A percentile compares a stretch with the other conserved stretches of the same genome.
Evolutionary conservation across 2,797 vertebrate genomes (phyloP).

Genomic region (Florisuga fusca): DNA sequence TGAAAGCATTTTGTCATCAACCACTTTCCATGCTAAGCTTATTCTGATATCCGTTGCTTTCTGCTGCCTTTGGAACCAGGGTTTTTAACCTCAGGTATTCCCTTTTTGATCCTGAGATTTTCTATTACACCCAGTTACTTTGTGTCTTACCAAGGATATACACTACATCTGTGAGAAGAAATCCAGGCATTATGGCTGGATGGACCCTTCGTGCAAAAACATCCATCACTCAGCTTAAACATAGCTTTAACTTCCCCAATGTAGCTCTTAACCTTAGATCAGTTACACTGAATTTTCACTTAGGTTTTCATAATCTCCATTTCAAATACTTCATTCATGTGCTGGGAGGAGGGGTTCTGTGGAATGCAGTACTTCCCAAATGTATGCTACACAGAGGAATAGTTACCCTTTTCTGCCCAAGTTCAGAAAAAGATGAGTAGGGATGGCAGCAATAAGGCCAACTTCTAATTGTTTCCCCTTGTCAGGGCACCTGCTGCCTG

Average conservation of each 20-base stretch:
- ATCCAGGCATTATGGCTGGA: background rate
- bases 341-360: background rate
- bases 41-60: background rate
- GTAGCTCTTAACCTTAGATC: constrained; percentile 31
- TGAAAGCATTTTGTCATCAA: background rate
- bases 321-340: background rate
- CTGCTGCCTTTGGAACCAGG: background rate
- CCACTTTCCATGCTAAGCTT: background rate
- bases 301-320: constrained; percentile 4
- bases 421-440: background rate
- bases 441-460: background rate
- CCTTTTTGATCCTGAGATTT: background rate
- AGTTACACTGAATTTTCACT: constrained; percentile 18
- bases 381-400: background rate
- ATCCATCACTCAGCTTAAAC: background rate
- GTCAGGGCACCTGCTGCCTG: background rate
- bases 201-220: background rate
- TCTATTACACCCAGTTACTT: background rate
- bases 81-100: background rate
- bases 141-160: background rate
- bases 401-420: background rate
- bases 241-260: background rate
- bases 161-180: background rate
- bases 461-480: background rate
- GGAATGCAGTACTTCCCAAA: background rate